These are phyloP conservation scores for Lutjanus erythropterus DNA, from an alignment of 2,113 vertebrate species.

Conservation along the genomic window DNA sequence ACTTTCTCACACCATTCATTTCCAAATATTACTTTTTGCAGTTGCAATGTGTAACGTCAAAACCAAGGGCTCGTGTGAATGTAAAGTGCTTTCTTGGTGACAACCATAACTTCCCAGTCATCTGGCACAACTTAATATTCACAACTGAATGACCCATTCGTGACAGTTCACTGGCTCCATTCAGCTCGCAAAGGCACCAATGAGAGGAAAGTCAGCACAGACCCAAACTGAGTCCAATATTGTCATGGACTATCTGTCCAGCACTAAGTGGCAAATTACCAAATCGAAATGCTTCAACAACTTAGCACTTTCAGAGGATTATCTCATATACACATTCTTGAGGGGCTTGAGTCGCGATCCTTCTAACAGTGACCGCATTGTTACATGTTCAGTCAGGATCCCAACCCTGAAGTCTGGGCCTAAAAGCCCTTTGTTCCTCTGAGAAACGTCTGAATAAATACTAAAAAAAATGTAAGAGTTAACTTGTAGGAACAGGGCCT, in stretches of 20 bases:
- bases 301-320: constrained; percentile 61
- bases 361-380: constrained; percentile 77
- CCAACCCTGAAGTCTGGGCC: constrained; percentile 45
- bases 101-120: constrained; percentile 52
- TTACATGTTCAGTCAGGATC: constrained; percentile 61
- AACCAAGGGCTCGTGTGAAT: background rate
- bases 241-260: constrained; percentile 42
- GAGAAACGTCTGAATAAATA: constrained; percentile 71
- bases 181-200: constrained; percentile 59
- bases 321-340: constrained; percentile 77
- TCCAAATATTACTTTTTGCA: background rate
- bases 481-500: constrained; percentile 33
- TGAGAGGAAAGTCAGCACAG: constrained; percentile 67
- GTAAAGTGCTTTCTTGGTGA: constrained; percentile 28
- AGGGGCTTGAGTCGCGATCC: constrained; percentile 60
- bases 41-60: background rate
- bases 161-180: constrained; percentile 81
- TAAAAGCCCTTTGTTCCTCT: constrained; percentile 76
- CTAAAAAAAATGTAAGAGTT: constrained; percentile 53
- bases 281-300: constrained; percentile 64
- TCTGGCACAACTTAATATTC: constrained; percentile 77
- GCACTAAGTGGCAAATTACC: constrained; percentile 48
- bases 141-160: constrained; percentile 80
- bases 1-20: background rate
- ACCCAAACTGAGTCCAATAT: constrained; percentile 49